Evolutionary conservation across 2,113 vertebrate species (phyloP).

Genomic region (Gulo gulo): DNA sequence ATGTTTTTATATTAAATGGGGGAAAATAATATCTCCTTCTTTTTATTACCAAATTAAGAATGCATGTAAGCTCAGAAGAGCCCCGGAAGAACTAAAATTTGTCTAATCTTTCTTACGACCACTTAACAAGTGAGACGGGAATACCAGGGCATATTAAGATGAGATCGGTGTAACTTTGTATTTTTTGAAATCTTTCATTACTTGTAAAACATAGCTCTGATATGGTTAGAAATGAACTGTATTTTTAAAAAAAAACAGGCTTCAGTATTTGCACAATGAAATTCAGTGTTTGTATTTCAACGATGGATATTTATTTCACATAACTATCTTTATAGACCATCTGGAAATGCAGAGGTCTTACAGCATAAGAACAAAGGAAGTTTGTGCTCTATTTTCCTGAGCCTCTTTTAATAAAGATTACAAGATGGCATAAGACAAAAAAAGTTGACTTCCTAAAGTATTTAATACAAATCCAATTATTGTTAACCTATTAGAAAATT

Average conservation of each 20-base stretch:
- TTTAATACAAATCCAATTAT: slow-evolving; percentile 10
- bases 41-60: background rate
- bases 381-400: slow-evolving; percentile 51
- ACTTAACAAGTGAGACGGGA: background rate
- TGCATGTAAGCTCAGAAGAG: background rate
- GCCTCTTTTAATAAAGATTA: slow-evolving; percentile 43
- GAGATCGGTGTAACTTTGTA: background rate
- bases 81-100: background rate
- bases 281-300: slow-evolving; percentile 48
- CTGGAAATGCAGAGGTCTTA: slow-evolving; percentile 29
- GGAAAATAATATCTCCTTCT: background rate
- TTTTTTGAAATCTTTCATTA: slow-evolving; percentile 47
- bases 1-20: background rate
- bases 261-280: slow-evolving; percentile 49
- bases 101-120: background rate
- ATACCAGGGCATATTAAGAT: background rate
- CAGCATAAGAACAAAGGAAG: slow-evolving; percentile 39
- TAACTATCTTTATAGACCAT: background rate
- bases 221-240: slow-evolving; percentile 36
- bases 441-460: background rate
- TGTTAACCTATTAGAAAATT: slow-evolving; percentile 24
- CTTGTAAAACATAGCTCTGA: slow-evolving; percentile 39
- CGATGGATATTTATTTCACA: slow-evolving; percentile 20
- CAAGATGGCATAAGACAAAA: slow-evolving; percentile 1
- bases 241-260: slow-evolving; percentile 36